Evolutionary conservation across 2,113 vertebrate genomes (phyloP).

Genomic region (Campylomormyrus tamandua): DNA sequence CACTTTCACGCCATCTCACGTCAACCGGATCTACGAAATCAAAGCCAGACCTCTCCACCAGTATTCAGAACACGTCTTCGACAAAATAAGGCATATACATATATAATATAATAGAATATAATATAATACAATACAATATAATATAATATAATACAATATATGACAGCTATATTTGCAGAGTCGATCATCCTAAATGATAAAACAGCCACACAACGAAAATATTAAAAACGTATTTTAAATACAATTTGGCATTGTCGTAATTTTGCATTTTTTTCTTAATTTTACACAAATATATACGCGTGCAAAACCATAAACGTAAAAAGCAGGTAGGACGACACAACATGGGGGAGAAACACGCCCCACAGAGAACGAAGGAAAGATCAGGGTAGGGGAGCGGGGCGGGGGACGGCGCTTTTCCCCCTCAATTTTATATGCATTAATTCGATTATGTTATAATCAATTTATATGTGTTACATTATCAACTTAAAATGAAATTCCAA

Average conservation of each 20-base stretch:
- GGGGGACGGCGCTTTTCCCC: background rate
- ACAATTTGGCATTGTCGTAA: background rate
- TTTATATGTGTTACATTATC: background rate
- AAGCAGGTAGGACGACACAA: slow-evolving; percentile 3
- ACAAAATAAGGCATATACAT: background rate
- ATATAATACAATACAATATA: background rate
- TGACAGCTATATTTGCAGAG: background rate
- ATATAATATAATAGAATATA: too few species aligned
- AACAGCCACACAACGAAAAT: background rate
- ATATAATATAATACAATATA: background rate
- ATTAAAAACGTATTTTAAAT: background rate
- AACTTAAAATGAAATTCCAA: background rate
- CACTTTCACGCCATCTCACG: background rate
- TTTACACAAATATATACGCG: background rate
- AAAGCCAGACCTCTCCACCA: background rate
- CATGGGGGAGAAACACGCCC: slow-evolving; percentile 16
- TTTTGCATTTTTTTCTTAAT: background rate
- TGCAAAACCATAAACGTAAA: background rate
- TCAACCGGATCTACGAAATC: background rate
- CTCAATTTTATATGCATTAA: background rate
- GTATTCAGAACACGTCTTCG: background rate
- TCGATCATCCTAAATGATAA: background rate
- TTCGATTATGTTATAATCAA: background rate
- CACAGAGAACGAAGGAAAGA: background rate
- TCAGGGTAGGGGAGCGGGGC: background rate